These are phyloP conservation scores for Tragelaphus buxtoni DNA, from an alignment of 2,113 vertebrate genomes.

Conservation along the genomic window DNA sequence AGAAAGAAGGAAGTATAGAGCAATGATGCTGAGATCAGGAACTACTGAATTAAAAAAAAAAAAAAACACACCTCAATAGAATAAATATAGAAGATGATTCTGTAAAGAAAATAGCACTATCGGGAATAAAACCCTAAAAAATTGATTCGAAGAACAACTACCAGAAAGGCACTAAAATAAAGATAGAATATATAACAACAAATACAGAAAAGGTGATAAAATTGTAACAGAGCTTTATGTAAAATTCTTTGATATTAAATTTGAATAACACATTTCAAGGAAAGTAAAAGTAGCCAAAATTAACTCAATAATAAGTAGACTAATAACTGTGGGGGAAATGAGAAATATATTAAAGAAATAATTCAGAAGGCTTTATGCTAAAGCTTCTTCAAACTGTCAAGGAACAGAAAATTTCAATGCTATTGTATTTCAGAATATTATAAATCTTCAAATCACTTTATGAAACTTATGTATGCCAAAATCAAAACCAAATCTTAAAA, in stretches of 20 bases:
- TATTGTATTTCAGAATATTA: not conserved
- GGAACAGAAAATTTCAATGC: not conserved
- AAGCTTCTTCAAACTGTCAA: not conserved
- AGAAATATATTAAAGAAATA: not conserved
- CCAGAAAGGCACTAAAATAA: not conserved
- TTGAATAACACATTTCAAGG: not conserved
- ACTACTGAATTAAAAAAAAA: not conserved
- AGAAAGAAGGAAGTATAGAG: not conserved
- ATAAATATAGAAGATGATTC: too few species aligned
- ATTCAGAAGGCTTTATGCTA: not conserved
- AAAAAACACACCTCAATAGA: too few species aligned
- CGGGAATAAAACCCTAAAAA: not conserved
- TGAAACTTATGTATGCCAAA: not conserved
- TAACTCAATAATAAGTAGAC: not conserved
- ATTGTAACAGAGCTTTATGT: not conserved
- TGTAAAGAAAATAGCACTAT: too few species aligned
- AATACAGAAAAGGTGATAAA: not conserved
- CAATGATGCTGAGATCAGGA: not conserved
- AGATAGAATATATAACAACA: not conserved
- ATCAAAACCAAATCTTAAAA: not conserved
- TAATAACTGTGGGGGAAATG: not conserved
- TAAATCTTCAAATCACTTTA: not conserved
- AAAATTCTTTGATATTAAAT: not conserved
- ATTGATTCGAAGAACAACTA: not conserved
- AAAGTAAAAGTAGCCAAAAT: not conserved